A percentile compares a stretch with the other conserved stretches of the same genome.
These are phyloP conservation scores for Callyntrura sp. DNA, from an alignment of 2,888 invertebrate species.

Conservation along the genomic window DNA sequence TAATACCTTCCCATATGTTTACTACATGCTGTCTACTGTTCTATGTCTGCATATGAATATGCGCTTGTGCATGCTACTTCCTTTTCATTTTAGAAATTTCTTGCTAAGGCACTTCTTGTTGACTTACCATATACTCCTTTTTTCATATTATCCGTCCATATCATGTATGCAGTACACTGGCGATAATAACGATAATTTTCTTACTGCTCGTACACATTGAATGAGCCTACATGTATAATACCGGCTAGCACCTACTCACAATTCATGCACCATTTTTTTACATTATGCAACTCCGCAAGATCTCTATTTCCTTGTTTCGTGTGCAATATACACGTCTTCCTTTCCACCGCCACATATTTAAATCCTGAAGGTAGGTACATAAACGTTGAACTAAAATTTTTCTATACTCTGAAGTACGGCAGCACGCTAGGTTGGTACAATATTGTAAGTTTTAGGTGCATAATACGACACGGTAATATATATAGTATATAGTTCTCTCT, in stretches of 20 bases:
- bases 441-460: neutral
- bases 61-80: too few species aligned
- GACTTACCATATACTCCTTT: neutral
- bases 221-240: conserved; percentile 12
- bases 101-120: neutral
- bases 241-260: too few species aligned
- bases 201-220: too few species aligned
- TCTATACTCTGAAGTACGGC: neutral
- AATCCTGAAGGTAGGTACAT: too few species aligned
- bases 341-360: too few species aligned
- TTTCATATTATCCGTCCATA: neutral
- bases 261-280: too few species aligned
- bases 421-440: neutral
- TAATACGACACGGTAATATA: too few species aligned
- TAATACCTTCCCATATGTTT: too few species aligned
- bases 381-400: neutral
- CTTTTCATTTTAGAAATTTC: too few species aligned
- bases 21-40: too few species aligned
- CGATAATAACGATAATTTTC: neutral
- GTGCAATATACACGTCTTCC: neutral
- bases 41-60: too few species aligned
- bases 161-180: neutral
- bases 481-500: conserved; percentile 48
- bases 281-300: neutral
- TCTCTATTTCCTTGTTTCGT: neutral